These are phyloP conservation scores for Xyrichtys novacula DNA, from an alignment of 2,797 vertebrate genomes.

Conservation along the genomic window DNA sequence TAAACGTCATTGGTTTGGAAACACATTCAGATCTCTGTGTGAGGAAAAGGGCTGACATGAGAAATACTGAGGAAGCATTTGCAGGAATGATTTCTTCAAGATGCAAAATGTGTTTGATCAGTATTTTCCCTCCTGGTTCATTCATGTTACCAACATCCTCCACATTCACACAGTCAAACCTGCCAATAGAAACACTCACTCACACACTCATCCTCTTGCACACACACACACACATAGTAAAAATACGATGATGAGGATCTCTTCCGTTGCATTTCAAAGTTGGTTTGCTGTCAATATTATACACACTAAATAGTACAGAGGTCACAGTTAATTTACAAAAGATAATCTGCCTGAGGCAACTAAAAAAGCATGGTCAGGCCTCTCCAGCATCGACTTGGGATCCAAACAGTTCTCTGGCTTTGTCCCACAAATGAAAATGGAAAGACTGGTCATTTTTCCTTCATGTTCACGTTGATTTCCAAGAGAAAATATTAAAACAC, in stretches of 20 bases:
- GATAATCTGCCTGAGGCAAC: constrained; percentile 80
- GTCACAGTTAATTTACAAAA: constrained; percentile 86
- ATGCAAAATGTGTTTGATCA: constrained; percentile 47
- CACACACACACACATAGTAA: constrained; percentile 70
- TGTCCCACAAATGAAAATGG: constrained; percentile 54
- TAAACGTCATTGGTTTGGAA: constrained; percentile 56
- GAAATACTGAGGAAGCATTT: constrained; percentile 55
- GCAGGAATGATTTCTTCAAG: constrained; percentile 61
- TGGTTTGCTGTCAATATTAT: constrained; percentile 80
- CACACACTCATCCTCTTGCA: no score
- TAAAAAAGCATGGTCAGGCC: constrained; percentile 65
- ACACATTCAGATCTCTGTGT: constrained; percentile 60
- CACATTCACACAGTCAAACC: constrained; percentile 63
- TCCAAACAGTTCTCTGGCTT: constrained; percentile 48
- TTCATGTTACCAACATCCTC: constrained; percentile 36
- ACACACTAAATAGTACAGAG: constrained; percentile 83
- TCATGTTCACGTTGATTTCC: constrained; percentile 41
- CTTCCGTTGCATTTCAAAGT: constrained; percentile 70
- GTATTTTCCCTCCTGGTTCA: constrained; percentile 42
- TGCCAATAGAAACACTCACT: constrained; percentile 60
- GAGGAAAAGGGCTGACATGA: constrained; percentile 16
- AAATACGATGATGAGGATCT: constrained; percentile 75
- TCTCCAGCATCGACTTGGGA: constrained; percentile 40
- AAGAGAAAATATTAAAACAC: constrained; percentile 29
- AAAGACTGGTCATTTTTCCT: constrained; percentile 48